Percentiles rank a stretch among this genome's conserved stretches.
Conservation (phyloP, 2,888 invertebrate genomes). For the Shargacucullia verbasci region DNA sequence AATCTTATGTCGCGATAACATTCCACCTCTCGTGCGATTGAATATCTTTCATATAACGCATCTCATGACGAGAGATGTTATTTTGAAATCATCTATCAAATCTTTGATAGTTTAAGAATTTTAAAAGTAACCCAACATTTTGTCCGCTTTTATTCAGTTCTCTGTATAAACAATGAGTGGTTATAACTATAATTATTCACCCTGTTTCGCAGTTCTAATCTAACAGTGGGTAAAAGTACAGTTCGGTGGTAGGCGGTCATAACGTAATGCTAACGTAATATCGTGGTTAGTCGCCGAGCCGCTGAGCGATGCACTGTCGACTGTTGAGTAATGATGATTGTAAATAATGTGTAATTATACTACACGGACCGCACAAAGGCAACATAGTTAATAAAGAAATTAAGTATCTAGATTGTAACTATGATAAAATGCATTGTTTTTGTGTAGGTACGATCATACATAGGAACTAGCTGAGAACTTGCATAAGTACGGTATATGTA, state of each 20-base stretch:
- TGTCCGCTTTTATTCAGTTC: conserved; percentile 31
- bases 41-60: conserved; percentile 72
- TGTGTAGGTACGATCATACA: conserved; percentile 10
- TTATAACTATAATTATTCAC: conserved; percentile 36
- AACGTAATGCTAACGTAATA: conserved; percentile 65
- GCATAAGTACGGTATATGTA: too few species aligned
- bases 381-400: conserved; percentile 56
- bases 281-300: conserved; percentile 59
- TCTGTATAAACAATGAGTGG: conserved; percentile 30
- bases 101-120: conserved; percentile 12
- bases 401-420: conserved; percentile 40
- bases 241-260: conserved; percentile 37
- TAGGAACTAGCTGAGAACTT: conserved; percentile 10
- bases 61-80: conserved; percentile 49
- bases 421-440: conserved; percentile 36
- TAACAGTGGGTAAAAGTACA: conserved; percentile 43
- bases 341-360: conserved; percentile 71
- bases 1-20: conserved; percentile 79
- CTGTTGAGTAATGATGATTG: conserved; percentile 71
- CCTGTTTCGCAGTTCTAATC: conserved; percentile 38
- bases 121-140: too few species aligned
- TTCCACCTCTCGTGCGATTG: conserved; percentile 60
- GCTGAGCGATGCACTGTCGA: conserved; percentile 46
- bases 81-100: conserved; percentile 31
- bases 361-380: conserved; percentile 51